phyloP scores from a whole-genome alignment of 2,888 invertebrate genomes.

The Allygus modestus region DNA sequence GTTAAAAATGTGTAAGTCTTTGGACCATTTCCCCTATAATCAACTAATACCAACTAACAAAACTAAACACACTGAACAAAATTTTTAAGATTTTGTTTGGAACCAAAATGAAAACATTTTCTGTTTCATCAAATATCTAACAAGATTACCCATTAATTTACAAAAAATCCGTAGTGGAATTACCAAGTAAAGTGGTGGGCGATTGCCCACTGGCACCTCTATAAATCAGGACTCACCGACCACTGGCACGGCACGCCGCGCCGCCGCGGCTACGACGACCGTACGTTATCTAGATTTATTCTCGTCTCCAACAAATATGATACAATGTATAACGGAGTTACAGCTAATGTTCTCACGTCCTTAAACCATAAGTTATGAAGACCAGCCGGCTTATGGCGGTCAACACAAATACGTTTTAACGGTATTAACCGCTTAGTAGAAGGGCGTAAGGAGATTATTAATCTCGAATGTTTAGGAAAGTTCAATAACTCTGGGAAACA shows the following conservation, averaged over 20 bases:
- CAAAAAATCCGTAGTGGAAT: too few relatives aligned
- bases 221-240: slow-evolving; percentile 37
- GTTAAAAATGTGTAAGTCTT: too few relatives aligned
- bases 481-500: slow-evolving; percentile 47
- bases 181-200: too few relatives aligned
- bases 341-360: slow-evolving; percentile 56
- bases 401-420: slow-evolving; percentile 48
- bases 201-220: neutral
- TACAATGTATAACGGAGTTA: slow-evolving; percentile 50
- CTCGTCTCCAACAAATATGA: slow-evolving; percentile 52
- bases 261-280: neutral
- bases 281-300: slow-evolving; percentile 55
- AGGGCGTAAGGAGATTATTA: slow-evolving; percentile 33
- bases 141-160: too few relatives aligned
- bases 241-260: neutral
- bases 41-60: too few relatives aligned
- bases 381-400: slow-evolving; percentile 34
- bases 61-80: too few relatives aligned
- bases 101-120: too few relatives aligned
- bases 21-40: too few relatives aligned
- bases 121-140: too few relatives aligned
- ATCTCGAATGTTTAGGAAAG: slow-evolving; percentile 44
- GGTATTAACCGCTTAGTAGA: slow-evolving; percentile 10
- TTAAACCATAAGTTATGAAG: slow-evolving; percentile 50
- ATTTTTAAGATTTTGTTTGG: too few relatives aligned